These are phyloP conservation scores for Echinarachnius parma DNA, from an alignment of 53 echinoderm and acorn worm genomes.

Conservation along the genomic window DNA sequence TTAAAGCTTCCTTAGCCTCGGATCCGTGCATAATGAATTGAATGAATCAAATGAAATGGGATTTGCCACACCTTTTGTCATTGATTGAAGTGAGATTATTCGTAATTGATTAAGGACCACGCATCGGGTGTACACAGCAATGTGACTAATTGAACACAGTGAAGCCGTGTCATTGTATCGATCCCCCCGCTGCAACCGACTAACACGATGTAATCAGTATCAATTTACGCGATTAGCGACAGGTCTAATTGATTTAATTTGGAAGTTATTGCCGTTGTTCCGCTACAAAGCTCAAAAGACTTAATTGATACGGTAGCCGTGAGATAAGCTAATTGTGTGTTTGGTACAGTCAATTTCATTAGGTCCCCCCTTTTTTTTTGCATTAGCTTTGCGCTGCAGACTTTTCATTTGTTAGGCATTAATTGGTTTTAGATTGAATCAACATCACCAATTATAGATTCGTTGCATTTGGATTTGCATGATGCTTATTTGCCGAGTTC, in stretches of 20 bases:
- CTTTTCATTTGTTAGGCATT: conserved; percentile 31
- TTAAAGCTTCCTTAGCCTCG: too few species aligned
- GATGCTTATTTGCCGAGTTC: conserved; percentile 21
- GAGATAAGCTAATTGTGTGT: conserved; percentile 37
- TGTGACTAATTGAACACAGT: too few species aligned
- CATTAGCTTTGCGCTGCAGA: conserved; percentile 11
- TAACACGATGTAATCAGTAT: conserved; percentile 33
- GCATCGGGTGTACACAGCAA: too few species aligned
- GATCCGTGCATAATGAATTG: too few species aligned
- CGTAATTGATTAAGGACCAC: too few species aligned
- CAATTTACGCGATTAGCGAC: conserved; percentile 25
- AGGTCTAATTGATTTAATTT: conserved; percentile 36
- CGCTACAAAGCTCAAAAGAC: not conserved
- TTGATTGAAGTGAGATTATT: too few species aligned
- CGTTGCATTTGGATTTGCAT: conserved; percentile 22
- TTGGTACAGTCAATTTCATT: conserved; percentile 23
- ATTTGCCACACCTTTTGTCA: too few species aligned
- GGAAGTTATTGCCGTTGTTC: conserved; percentile 25
- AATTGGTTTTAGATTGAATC: conserved; percentile 41
- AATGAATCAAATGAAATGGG: too few species aligned
- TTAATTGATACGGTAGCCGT: conserved; percentile 18
- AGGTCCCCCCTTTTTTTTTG: conserved; percentile 23
- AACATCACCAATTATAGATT: conserved; percentile 18
- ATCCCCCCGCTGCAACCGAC: conserved; percentile 8
- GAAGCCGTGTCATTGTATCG: too few species aligned